Evolutionary conservation across 53 echinoderm and acorn worm species (phyloP), one percentile per base, ranked within the genome.

Genomic region (Temnopleurus reevesii): DNA sequence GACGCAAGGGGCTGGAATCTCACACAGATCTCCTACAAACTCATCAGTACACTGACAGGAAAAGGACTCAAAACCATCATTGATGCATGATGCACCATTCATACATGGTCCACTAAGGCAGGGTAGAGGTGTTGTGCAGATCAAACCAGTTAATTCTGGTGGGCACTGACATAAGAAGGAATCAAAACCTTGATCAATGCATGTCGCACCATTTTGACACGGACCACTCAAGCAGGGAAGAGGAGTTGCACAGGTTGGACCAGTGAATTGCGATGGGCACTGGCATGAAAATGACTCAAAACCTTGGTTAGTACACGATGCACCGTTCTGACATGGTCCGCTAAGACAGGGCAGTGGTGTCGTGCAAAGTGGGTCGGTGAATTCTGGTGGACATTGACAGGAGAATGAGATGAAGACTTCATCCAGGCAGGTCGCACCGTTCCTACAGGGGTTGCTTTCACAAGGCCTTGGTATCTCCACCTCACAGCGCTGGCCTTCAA

Each of bases 401-500:
- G 51, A 51, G 53, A 66, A 87, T 46, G 88, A 45, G 21, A 8
- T 47, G 57, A 84, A 92, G 2, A 81, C 93, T 4, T 64, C 18
- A 77, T 95, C 88, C 6, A 71, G 53, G 43, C 98, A 98, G 27
- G 61, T 86, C 5, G 90, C 90, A 21, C 93, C 91, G 76, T 93
- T 94, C 21, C 47, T 53, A 35, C 98, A 98, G 12, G 98, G 98
- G 55, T 81, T 81, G 58, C 90, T 87, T 35, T 86, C 47, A 66
- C 98, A 98, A 1, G 95, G 94, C 15, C 82, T 59, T 56, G 90
- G 94, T 15, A 86, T 86, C 23, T 7, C 43, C 25, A 13, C n/a
- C 19, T 90, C 55, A 60, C 99, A 99, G 12, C 76, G 89, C 0
- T 87, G 79, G 12, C 99, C 99, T 18, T 91, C 86, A 80, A 89